Evolutionary conservation across 2,113 vertebrate genomes (phyloP).

Genomic region (Conger conger): DNA sequence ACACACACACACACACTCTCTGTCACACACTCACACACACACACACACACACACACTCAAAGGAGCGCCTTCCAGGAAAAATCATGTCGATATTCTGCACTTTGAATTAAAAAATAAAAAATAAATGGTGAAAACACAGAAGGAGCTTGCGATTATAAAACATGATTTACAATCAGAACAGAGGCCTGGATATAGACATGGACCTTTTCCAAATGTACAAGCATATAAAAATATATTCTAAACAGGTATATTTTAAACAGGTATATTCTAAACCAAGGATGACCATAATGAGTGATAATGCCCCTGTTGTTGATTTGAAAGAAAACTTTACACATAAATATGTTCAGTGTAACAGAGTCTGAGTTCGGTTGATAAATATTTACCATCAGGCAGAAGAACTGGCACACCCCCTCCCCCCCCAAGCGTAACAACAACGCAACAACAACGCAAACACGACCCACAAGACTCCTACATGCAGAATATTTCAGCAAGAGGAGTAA

Average conservation of each 20-base stretch:
- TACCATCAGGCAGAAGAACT: neutral
- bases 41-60: neutral
- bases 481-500: no score
- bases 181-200: neutral
- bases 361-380: neutral
- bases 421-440: no score
- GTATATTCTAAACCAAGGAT: neutral
- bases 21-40: neutral
- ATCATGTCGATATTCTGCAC: neutral
- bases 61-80: neutral
- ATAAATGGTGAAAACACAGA: neutral
- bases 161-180: neutral
- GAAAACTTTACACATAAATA: neutral
- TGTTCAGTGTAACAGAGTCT: neutral
- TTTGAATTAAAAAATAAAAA: neutral
- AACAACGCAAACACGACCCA: no score
- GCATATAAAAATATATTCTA: constrained; percentile 1
- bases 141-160: neutral
- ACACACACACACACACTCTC: neutral
- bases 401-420: neutral
- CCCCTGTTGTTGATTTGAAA: neutral
- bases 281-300: neutral
- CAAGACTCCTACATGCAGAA: no score
- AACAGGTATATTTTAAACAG: neutral
- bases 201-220: neutral